Evolutionary conservation across 2,888 invertebrate genomes (phyloP), one percentile per base, ranked within the genome.

Genomic region (Liodrosophila aerea): DNA sequence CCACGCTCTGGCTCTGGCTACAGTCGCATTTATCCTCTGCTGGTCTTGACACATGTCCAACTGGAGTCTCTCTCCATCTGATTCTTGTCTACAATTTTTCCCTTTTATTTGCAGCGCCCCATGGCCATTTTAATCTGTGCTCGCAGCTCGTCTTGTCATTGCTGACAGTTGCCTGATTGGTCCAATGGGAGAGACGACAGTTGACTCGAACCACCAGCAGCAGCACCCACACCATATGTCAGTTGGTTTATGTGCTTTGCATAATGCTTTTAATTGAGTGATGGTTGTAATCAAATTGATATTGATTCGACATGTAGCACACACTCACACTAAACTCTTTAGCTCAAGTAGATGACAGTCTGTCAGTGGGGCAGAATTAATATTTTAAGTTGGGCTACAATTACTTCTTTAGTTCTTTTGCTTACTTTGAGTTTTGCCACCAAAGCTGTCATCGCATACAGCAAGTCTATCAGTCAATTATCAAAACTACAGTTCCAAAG

Each of bases 401-500:
- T 45, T 45, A 50, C 57, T 45, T 44, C 13, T 7, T 13, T 22
- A 22, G 22, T 22, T 22, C 5, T 16, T 44, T 57, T 51, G 30
- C 40, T 63, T 63, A 63, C 57, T 58, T 45, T 41, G 43, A 27
- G 13, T 29, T 31, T 65, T 29, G 39, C 54, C 53, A 46, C 34
- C 60, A 71, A 71, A 74, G 71, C 88, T 88, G 88, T 87, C 87
- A 77, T 64, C 78, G 69, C 72, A 69, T 63, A 72, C 84, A 88
- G 88, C 87, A 85, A 86, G 86, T 88, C 86, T 87, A 87, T 87
- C 87, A 88, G 86, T 87, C 87, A 88, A 83, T 76, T 80, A 69
- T 84, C 76, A 76, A 75, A 65, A 40, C 46, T 39, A 52, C 51
- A 45, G 37, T 51, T 73, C 54, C 74, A 34, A 13, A 15, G 64